Percentiles rank a stretch among this genome's conserved stretches.
These are phyloP conservation scores for Diplazon laetatorius DNA, from an alignment of 2,888 invertebrate genomes.

Conservation along the genomic window DNA sequence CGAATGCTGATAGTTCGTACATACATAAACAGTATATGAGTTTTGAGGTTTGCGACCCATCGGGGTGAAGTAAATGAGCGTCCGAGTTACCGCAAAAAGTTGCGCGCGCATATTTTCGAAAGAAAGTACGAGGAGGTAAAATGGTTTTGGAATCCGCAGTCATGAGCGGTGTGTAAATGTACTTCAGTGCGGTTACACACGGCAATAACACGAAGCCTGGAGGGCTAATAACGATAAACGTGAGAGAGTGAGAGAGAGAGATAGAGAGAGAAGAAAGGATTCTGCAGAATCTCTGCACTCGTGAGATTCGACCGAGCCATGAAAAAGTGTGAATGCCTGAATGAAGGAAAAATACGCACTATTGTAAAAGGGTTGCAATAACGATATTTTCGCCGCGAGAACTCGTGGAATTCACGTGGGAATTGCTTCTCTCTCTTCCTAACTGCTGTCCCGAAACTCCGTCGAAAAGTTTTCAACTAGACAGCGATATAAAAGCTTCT, in stretches of 20 bases:
- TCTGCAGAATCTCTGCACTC: slow-evolving; percentile 9
- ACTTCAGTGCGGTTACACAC: slow-evolving; percentile 1
- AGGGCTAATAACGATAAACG: slow-evolving; percentile 36
- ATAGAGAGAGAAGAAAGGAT: too few species aligned
- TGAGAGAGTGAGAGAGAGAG: too few species aligned
- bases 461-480: slow-evolving; percentile 36
- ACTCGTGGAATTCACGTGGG: slow-evolving; percentile 49
- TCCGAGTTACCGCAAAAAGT: not conserved
- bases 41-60: too few species aligned
- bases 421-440: too few species aligned
- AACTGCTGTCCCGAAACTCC: slow-evolving; percentile 26
- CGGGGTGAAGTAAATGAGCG: slow-evolving; percentile 3
- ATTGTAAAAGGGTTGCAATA: slow-evolving; percentile 36
- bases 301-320: slow-evolving; percentile 30
- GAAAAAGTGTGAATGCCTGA: slow-evolving; percentile 44
- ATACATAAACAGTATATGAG: too few species aligned
- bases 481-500: slow-evolving; percentile 44
- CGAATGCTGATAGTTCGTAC: too few species aligned
- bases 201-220: slow-evolving; percentile 15
- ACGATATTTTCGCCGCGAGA: slow-evolving; percentile 50
- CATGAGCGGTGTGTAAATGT: slow-evolving; percentile 6
- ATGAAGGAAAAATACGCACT: slow-evolving; percentile 47
- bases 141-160: not conserved
- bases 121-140: slow-evolving; percentile 1
- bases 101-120: not conserved